Conservation (phyloP, 2,888 invertebrate genomes). For the Nowickia ferox region DNA sequence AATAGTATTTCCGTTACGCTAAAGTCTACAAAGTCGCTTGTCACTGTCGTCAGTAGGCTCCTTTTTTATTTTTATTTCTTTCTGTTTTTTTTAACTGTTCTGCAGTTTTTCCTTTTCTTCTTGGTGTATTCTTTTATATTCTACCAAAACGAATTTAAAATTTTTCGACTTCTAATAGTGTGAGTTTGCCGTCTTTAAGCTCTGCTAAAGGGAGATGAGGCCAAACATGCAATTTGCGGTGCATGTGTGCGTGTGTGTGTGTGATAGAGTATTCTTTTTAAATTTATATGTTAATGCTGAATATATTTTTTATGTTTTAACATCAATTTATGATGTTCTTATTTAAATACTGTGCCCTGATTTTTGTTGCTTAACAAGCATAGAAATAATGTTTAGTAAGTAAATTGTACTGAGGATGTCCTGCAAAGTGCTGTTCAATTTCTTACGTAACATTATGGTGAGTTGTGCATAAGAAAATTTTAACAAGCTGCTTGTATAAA, state of each 20-base stretch:
- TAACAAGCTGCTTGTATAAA: constrained; percentile 28
- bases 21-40: constrained; percentile 57
- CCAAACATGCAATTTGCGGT: neutral
- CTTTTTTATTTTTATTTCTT: constrained; percentile 39
- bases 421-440: constrained; percentile 42
- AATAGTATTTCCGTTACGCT: constrained; percentile 68
- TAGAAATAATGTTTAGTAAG: constrained; percentile 1
- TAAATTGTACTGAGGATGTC: constrained; percentile 26
- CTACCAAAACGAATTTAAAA: constrained; percentile 43
- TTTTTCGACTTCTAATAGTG: constrained; percentile 13
- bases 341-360: constrained; percentile 49
- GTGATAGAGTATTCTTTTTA: neutral
- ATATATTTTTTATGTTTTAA: constrained; percentile 67
- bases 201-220: neutral
- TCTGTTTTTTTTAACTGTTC: neutral
- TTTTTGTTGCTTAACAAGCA: constrained; percentile 16
- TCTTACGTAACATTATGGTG: neutral
- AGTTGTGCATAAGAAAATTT: neutral
- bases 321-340: constrained; percentile 65
- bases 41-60: constrained; percentile 67
- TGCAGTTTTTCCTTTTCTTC: constrained; percentile 31
- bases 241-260: constrained; percentile 2
- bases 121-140: neutral
- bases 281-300: constrained; percentile 71
- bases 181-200: constrained; percentile 35